These are phyloP conservation scores for Trachymyrmex septentrionalis DNA, from an alignment of 1,140 invertebrate genomes.

Conservation along the genomic window DNA sequence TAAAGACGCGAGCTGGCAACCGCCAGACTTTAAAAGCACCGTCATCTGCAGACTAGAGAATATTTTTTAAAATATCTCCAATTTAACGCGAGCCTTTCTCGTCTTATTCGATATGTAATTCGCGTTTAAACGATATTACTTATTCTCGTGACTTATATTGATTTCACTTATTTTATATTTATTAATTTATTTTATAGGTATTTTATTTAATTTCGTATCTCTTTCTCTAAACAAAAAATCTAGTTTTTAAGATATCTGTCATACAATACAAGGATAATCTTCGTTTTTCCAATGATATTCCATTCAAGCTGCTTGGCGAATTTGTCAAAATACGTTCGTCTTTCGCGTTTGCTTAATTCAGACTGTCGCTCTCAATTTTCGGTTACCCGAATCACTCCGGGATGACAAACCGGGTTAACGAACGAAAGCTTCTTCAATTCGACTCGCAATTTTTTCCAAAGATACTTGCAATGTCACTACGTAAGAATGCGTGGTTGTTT, in stretches of 20 bases:
- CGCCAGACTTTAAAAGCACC: neutral
- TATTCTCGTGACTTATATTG: neutral
- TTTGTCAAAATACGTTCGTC: conserved; percentile 9
- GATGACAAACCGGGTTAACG: neutral
- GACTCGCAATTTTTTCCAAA: neutral
- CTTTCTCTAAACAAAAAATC: neutral
- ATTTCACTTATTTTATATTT: neutral
- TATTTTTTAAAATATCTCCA: neutral
- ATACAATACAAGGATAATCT: neutral
- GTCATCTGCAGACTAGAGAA: neutral
- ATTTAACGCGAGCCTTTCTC: neutral
- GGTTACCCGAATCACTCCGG: conserved; percentile 23
- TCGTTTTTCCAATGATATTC: conserved; percentile 14
- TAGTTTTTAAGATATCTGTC: neutral
- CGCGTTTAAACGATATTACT: neutral
- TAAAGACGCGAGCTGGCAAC: conserved; percentile 51
- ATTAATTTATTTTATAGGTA: too few species aligned
- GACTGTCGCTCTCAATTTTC: neutral
- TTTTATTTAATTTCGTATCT: neutral
- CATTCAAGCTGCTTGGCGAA: conserved; percentile 56
- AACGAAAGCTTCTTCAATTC: neutral
- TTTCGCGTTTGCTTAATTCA: neutral
- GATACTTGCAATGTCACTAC: conserved; percentile 17
- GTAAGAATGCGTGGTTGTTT: conserved; percentile 24
- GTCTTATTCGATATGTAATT: neutral